A percentile compares a stretch with the other conserved stretches of the same genome.
phyloP scores from a whole-genome alignment of 1,140 invertebrate genomes.

The Rhagoletis pomonella region DNA sequence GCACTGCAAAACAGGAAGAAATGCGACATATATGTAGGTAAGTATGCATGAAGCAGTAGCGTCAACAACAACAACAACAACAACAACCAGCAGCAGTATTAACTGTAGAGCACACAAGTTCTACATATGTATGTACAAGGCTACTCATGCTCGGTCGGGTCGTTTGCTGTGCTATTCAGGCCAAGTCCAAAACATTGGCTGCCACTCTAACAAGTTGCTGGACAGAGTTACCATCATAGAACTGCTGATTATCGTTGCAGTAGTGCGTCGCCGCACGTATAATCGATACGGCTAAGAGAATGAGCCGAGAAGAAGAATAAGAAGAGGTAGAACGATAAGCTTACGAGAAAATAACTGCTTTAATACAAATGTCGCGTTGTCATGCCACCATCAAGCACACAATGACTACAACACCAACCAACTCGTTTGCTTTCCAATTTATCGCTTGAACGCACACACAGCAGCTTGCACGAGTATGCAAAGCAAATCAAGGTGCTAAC shows the following conservation, averaged over 20 bases:
- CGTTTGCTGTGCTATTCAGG: slow-evolving; percentile 31
- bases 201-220: background rate
- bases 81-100: background rate
- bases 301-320: background rate
- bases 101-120: slow-evolving; percentile 21
- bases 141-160: background rate
- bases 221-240: background rate
- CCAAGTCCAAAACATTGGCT: slow-evolving; percentile 16
- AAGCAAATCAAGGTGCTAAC: background rate
- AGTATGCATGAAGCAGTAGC: background rate
- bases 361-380: background rate
- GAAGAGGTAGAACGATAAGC: too few species aligned
- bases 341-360: background rate
- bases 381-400: background rate
- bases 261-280: background rate
- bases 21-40: background rate
- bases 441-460: slow-evolving; percentile 9
- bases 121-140: background rate
- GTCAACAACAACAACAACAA: background rate
- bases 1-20: slow-evolving; percentile 7
- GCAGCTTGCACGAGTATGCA: background rate
- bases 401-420: background rate
- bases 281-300: slow-evolving; percentile 13
- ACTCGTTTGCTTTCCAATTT: background rate
- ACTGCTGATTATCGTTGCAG: background rate